Base-by-base conservation (phyloP, 2,888 invertebrate species). In the Sinhomidia bicolor region DNA sequence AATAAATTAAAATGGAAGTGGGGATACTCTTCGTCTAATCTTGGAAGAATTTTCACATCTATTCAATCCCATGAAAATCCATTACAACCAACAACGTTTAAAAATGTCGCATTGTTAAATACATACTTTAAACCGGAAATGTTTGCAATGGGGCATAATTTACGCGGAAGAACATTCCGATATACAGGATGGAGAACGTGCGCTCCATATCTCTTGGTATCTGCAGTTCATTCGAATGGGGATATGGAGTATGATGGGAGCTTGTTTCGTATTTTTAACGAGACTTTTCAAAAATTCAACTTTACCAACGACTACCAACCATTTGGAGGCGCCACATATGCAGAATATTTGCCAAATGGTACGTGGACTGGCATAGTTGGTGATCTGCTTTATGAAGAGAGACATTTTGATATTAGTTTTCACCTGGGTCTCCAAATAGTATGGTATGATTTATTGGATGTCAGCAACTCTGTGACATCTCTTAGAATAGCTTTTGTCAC, bases 1-100 rank as follows among this genome's bases (percentile, higher is more conserved):
- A 85, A 62, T 20, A 62, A 62, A n/a, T 14, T 85, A 65, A 76
- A 74, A 44, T 78, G 85, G 78, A 85, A 85, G n/a, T 85, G 85
- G 85, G 85, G 78, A 54, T 44, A 36, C 29, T 20, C 36, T 1
- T 29, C 26, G 6, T 14, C 14, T 1, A 20, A 54, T 12, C 14
- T 6, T 44, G 14, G 47, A 17, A 57, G 6, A 6, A 41, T 81
- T 47, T 74, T 74, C 14, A 60, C 76, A 14, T 26, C 57, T 17
- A 57, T 78, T 29, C 76, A 76, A 51, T 14, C 26, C 44, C 10
- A 0, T 14, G 14, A 41, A 14, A 47, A 62, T n/a, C 78, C 65
- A 14, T 12, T 62, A 9, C 3, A 9, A 6, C 85, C 85, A 32
- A 65, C 78, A 10, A n/a, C 23, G 0, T 78, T 65, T 32, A 47